phyloP scores from a whole-genome alignment of 2,113 vertebrate species.

The Channa maculata region DNA sequence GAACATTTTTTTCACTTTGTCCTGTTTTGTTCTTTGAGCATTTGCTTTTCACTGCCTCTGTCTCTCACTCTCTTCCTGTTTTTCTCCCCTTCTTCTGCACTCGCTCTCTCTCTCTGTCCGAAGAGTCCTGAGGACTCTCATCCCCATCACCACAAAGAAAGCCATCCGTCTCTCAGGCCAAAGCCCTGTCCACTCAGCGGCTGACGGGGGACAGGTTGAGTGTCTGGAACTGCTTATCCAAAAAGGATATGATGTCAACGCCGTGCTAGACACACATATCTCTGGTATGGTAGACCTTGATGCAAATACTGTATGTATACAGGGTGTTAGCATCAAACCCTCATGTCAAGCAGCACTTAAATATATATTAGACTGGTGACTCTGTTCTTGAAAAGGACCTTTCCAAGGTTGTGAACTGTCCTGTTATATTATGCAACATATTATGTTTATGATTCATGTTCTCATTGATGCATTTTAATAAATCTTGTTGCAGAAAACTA shows the following conservation, averaged over 20 bases:
- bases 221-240: conserved; percentile 88
- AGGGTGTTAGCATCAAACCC: neutral
- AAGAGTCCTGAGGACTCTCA: conserved; percentile 87
- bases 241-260: conserved; percentile 85
- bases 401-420: too few species aligned
- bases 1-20: conserved; percentile 36
- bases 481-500: conserved; percentile 77
- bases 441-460: too few species aligned
- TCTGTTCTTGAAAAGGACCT: too few species aligned
- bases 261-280: conserved; percentile 80
- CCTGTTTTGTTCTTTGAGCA: conserved; percentile 43
- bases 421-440: neutral
- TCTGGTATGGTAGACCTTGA: conserved; percentile 70
- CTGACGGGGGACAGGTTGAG: conserved; percentile 87
- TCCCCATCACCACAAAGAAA: conserved; percentile 85
- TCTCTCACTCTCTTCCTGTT: conserved; percentile 21
- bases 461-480: neutral
- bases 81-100: neutral
- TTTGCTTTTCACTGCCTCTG: conserved; percentile 45
- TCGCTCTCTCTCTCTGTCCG: neutral
- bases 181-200: conserved; percentile 88
- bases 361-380: too few species aligned
- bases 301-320: neutral
- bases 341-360: too few species aligned
- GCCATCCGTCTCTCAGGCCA: conserved; percentile 86